These are phyloP conservation scores for Sus cebifrons DNA, from an alignment of 2,797 vertebrate species.

Conservation along the genomic window DNA sequence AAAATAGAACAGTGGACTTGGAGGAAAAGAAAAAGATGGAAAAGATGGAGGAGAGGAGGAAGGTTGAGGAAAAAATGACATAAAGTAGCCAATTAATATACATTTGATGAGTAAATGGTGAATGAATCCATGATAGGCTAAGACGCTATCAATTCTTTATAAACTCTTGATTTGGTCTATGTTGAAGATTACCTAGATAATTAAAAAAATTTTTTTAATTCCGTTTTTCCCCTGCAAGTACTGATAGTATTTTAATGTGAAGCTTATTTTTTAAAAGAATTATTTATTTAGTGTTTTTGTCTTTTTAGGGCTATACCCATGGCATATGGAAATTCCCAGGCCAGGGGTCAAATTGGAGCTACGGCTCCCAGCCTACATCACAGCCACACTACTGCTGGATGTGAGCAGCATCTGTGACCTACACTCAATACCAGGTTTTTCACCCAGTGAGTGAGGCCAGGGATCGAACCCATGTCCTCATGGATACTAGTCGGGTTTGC, in stretches of 20 bases:
- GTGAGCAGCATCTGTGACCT: no score
- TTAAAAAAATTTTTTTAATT: no score
- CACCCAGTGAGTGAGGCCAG: no score
- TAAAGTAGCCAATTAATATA: neutral
- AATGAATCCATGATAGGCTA: neutral
- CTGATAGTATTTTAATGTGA: neutral
- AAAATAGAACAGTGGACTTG: neutral
- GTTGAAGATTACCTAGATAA: constrained; percentile 26
- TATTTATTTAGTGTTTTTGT: no score
- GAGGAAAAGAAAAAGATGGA: neutral
- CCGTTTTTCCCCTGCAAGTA: neutral
- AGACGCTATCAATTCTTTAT: neutral
- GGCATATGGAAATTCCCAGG: no score
- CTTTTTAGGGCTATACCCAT: no score
- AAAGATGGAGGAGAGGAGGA: neutral
- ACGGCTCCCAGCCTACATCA: no score
- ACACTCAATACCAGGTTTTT: no score
- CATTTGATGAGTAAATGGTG: neutral
- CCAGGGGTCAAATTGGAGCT: no score
- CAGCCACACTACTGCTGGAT: no score
- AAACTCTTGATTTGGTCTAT: neutral
- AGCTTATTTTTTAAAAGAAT: neutral
- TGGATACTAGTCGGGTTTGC: no score
- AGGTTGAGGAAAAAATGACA: neutral
- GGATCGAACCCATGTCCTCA: no score